A percentile compares a stretch with the other conserved stretches of the same genome.
Conservation (phyloP, 2,113 vertebrate species). For the Mesocricetus auratus region DNA sequence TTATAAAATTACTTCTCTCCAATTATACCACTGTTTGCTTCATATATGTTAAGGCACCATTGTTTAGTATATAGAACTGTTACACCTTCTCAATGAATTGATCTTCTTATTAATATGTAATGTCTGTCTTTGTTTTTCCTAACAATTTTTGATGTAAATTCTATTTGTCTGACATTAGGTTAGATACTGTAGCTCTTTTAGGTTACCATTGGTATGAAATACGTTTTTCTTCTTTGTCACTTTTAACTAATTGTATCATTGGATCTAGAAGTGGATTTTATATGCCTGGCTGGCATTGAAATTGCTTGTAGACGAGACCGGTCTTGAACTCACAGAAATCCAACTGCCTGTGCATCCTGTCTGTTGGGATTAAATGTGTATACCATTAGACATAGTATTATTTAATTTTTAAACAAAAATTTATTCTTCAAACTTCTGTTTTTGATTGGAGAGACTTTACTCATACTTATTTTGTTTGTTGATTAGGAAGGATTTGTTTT, state of each 20-base stretch:
- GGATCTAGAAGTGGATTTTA: constrained; percentile 27
- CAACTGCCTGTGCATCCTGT: not conserved
- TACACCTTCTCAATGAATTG: constrained; percentile 20
- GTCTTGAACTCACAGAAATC: not conserved
- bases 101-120: constrained; percentile 42
- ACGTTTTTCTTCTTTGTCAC: not conserved
- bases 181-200: not conserved
- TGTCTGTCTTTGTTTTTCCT: constrained; percentile 25
- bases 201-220: not conserved
- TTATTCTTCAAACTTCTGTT: not conserved
- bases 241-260: constrained; percentile 51
- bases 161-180: constrained; percentile 19
- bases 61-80: constrained; percentile 11
- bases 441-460: constrained; percentile 30
- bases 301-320: not conserved
- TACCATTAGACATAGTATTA: not conserved
- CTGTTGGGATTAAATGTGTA: not conserved
- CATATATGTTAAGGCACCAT: not conserved
- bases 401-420: constrained; percentile 21
- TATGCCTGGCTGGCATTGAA: not conserved
- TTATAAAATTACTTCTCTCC: constrained; percentile 2
- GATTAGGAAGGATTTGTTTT: constrained; percentile 44
- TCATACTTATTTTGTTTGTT: constrained; percentile 38
- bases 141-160: constrained; percentile 14
- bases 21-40: constrained; percentile 28